Evolutionary conservation across 2,888 invertebrate species (phyloP).

Genomic region (Epistrophe grossulariae): DNA sequence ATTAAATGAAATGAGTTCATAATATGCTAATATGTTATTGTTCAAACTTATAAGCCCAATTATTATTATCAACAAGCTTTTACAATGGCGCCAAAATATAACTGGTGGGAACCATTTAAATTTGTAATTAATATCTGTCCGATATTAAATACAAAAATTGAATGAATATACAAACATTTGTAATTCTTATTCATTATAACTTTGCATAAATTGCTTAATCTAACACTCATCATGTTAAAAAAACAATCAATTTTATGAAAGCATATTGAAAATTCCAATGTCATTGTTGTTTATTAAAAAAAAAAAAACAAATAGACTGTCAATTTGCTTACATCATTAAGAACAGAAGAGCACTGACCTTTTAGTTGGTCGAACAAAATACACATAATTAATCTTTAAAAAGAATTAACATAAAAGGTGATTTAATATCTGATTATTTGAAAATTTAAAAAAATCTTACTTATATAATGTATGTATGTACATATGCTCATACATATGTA

Average conservation of each 20-base stretch:
- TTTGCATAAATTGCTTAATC: conserved; percentile 25
- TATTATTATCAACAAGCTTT: background rate
- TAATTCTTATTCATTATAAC: background rate
- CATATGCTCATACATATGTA: too few species aligned
- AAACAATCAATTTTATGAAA: conserved; percentile 13
- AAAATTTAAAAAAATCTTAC: background rate
- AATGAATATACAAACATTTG: background rate
- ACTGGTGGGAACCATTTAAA: background rate
- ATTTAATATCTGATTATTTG: background rate
- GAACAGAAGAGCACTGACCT: conserved; percentile 17
- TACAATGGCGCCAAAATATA: background rate
- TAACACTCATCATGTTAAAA: background rate
- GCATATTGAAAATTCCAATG: conserved; percentile 9
- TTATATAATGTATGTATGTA: too few species aligned
- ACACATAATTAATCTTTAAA: background rate
- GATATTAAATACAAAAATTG: background rate
- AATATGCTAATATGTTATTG: too few species aligned
- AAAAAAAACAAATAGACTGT: background rate
- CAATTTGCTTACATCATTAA: conserved; percentile 6
- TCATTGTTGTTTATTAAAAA: background rate
- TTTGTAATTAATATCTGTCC: conserved; percentile 7
- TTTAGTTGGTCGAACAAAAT: background rate
- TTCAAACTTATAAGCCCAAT: background rate
- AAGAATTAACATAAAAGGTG: background rate
- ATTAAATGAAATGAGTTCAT: too few species aligned